Conservation (phyloP, 2,113 vertebrate genomes). For the Plotosus lineatus region DNA sequence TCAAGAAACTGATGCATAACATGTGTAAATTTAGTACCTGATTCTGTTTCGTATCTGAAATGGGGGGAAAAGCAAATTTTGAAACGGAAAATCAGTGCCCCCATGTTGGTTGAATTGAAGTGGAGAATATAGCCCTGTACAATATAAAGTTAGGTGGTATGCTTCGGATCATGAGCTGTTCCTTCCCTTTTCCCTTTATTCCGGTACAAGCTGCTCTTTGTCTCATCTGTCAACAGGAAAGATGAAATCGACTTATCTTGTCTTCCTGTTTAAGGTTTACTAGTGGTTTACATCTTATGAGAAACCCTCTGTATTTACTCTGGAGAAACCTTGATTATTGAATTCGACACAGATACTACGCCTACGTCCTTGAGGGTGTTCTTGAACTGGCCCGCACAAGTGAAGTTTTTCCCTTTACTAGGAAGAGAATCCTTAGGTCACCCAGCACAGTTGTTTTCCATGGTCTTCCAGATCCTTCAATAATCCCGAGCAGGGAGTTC, state of each 20-base stretch:
- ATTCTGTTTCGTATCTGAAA: no score
- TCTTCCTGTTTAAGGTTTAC: background rate
- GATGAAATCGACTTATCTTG: no score
- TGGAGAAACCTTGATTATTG: no score
- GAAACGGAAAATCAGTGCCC: no score
- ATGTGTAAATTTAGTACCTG: no score
- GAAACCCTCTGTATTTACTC: background rate
- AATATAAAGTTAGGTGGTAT: background rate
- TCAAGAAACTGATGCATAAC: no score
- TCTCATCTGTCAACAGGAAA: background rate
- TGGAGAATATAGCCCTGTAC: background rate
- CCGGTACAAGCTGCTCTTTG: background rate
- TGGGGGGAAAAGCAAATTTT: no score
- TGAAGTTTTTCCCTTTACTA: background rate
- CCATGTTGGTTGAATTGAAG: background rate
- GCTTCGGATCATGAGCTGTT: background rate
- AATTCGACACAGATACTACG: background rate
- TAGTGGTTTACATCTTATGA: background rate
- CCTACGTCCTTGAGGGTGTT: background rate
- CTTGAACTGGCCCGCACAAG: background rate
- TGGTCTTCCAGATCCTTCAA: background rate
- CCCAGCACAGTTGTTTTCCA: background rate
- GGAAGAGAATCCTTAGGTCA: background rate
- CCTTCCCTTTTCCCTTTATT: background rate
- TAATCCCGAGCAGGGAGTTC: background rate